Evolutionary conservation across 1,140 invertebrate species (phyloP).

Genomic region (Ptiloglossa arizonensis): DNA sequence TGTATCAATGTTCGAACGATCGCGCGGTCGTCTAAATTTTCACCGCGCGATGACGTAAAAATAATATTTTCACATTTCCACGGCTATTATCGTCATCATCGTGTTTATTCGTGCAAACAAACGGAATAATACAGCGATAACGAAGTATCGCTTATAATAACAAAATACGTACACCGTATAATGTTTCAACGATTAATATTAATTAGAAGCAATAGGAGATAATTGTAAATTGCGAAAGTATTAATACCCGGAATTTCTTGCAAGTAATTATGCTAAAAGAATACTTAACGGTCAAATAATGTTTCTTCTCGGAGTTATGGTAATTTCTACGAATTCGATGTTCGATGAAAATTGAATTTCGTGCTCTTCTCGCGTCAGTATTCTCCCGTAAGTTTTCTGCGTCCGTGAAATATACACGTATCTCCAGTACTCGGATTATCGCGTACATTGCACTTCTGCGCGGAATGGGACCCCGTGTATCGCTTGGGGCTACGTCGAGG

Average conservation of each 20-base stretch:
- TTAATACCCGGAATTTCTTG: too few species aligned
- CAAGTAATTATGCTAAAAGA: too few species aligned
- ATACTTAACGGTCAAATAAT: too few species aligned
- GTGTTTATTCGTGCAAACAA: background rate
- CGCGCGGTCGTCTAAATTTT: conserved; percentile 3
- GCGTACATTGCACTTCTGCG: conserved; percentile 54
- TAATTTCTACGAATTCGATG: background rate
- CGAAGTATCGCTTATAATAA: background rate
- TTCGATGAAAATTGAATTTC: background rate
- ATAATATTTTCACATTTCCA: background rate
- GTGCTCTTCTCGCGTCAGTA: background rate
- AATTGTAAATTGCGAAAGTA: too few species aligned
- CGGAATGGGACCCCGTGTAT: conserved; percentile 42
- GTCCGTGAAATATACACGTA: conserved; percentile 33
- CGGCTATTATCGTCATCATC: background rate
- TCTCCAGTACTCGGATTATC: conserved; percentile 39
- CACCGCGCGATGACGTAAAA: background rate
- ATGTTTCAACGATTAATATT: too few species aligned
- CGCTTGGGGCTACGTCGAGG: conserved; percentile 46
- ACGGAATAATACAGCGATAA: background rate
- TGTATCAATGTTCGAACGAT: background rate
- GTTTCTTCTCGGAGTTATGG: background rate
- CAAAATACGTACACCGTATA: background rate
- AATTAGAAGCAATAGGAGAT: too few species aligned
- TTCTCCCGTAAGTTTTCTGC: conserved; percentile 3